Conservation (phyloP, 2,888 invertebrate species). For the Rugalucina vietnamica region DNA sequence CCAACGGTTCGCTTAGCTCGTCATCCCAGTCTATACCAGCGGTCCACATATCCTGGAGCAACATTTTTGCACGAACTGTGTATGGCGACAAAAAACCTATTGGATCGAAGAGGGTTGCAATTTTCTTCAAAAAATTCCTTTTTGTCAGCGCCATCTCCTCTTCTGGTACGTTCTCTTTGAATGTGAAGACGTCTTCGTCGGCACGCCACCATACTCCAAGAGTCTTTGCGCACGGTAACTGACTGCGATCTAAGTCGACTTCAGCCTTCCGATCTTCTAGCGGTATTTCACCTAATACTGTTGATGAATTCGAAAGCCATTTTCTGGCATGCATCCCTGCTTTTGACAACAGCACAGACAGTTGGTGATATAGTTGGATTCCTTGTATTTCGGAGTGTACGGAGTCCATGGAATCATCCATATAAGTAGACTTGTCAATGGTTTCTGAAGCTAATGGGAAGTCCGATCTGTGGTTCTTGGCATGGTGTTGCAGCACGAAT, state of each 20-base stretch:
- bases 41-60: no score
- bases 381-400: conserved; percentile 29
- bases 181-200: no score
- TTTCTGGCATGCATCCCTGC: no score
- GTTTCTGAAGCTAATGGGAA: conserved; percentile 53
- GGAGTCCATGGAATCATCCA: conserved; percentile 61
- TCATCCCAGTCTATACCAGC: conserved; percentile 73
- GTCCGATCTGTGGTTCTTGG: neutral
- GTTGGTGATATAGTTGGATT: conserved; percentile 44
- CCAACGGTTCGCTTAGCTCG: conserved; percentile 39
- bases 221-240: no score
- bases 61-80: no score
- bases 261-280: conserved; percentile 24
- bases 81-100: conserved; percentile 72
- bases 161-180: no score
- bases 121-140: conserved; percentile 65
- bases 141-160: conserved; percentile 62
- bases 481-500: conserved; percentile 51
- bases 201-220: no score
- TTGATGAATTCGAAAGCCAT: no score
- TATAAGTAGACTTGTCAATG: conserved; percentile 57
- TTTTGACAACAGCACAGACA: conserved; percentile 33
- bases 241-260: no score
- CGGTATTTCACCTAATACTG: conserved; percentile 47
- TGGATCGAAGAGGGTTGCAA: no score